A percentile compares a stretch with the other conserved stretches of the same genome.
phyloP scores from a whole-genome alignment of 2,888 invertebrate species.

The Drosophila emarginata region DNA sequence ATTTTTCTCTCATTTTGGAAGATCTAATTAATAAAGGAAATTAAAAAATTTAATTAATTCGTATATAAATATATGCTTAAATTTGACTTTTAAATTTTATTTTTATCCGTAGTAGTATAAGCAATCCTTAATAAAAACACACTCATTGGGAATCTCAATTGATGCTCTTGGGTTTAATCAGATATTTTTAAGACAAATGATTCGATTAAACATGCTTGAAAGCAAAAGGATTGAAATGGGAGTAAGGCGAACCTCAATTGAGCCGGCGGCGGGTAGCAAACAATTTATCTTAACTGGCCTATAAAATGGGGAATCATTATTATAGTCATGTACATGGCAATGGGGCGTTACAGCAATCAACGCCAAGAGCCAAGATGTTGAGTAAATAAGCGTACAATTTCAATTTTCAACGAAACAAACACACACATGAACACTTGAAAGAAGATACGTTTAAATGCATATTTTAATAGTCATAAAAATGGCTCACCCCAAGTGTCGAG shows the following conservation, averaged over 20 bases:
- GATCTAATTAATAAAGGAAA: too few species aligned
- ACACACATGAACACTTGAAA: slow-evolving; percentile 22
- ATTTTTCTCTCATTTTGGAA: too few species aligned
- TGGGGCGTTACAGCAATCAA: slow-evolving; percentile 76
- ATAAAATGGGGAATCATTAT: slow-evolving; percentile 73
- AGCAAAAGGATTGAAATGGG: slow-evolving; percentile 8
- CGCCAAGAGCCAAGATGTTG: slow-evolving; percentile 59
- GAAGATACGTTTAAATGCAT: slow-evolving; percentile 69
- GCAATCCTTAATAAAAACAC: too few species aligned
- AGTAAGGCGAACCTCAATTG: slow-evolving; percentile 17
- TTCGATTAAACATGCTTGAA: not conserved
- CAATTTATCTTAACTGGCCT: slow-evolving; percentile 59
- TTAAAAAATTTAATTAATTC: too few species aligned
- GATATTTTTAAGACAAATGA: not conserved
- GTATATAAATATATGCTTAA: too few species aligned
- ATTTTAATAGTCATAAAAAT: slow-evolving; percentile 74
- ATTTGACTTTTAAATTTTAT: not conserved
- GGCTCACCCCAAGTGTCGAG: slow-evolving; percentile 47
- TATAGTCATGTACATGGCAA: slow-evolving; percentile 75
- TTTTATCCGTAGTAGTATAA: not conserved
- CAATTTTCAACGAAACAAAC: slow-evolving; percentile 58
- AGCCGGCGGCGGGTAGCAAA: slow-evolving; percentile 38
- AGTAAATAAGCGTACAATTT: slow-evolving; percentile 73
- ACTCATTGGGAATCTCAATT: not conserved
- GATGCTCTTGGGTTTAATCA: not conserved